Percentiles rank a stretch among this genome's conserved stretches.
phyloP scores from a whole-genome alignment of 2,113 vertebrate genomes.

The Eurypyga helias region DNA sequence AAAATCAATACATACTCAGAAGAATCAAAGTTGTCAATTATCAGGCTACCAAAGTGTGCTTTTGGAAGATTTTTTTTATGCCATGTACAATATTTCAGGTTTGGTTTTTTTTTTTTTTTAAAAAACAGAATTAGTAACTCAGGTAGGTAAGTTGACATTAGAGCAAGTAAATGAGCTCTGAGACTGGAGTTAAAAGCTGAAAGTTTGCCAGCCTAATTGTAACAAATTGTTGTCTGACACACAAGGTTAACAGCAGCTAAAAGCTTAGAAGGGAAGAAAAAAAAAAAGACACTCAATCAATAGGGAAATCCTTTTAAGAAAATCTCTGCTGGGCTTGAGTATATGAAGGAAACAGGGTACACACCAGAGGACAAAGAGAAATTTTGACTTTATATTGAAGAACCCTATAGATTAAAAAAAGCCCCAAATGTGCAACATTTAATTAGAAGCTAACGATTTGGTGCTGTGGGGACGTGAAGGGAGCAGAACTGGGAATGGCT shows the following conservation, averaged over 20 bases:
- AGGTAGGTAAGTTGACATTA: conserved; percentile 21
- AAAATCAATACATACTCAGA: neutral
- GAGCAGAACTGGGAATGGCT: neutral
- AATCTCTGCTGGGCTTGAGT: neutral
- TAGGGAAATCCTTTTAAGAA: neutral
- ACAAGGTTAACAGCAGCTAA: conserved; percentile 19
- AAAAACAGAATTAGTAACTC: neutral
- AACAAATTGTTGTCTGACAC: conserved; percentile 22
- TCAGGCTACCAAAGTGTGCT: neutral
- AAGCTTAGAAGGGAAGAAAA: neutral
- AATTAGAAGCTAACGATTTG: conserved; percentile 34
- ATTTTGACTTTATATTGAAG: conserved; percentile 6
- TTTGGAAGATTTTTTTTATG: neutral
- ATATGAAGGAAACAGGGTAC: neutral
- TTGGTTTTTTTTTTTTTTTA: neutral
- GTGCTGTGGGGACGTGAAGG: neutral
- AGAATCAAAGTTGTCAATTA: neutral
- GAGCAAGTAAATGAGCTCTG: neutral
- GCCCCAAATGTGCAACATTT: neutral
- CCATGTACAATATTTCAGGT: neutral
- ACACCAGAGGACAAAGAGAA: neutral
- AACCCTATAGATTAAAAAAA: conserved; percentile 24
- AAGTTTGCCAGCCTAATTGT: conserved; percentile 35
- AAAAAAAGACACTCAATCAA: neutral
- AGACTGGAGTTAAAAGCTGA: conserved; percentile 18